Conservation (phyloP, 2,113 vertebrate species). For the Hippocampus mohnikei region DNA sequence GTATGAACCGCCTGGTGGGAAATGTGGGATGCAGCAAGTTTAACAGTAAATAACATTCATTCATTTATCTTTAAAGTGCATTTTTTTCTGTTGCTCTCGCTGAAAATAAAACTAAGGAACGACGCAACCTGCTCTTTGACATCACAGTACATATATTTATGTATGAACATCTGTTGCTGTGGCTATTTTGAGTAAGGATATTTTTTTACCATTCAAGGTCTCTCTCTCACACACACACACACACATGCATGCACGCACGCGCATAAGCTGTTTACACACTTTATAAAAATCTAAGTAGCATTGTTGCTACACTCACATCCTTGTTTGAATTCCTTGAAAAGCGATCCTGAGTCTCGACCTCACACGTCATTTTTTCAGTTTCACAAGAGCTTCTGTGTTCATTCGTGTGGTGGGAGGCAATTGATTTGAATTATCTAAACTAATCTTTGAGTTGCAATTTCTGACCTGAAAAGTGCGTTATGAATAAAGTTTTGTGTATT, state of each 20-base stretch:
- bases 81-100: neutral
- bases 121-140: constrained; percentile 42
- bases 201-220: constrained; percentile 50
- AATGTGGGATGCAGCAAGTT: neutral
- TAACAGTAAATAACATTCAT: neutral
- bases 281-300: constrained; percentile 23
- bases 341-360: constrained; percentile 20
- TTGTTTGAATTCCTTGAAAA: constrained; percentile 14
- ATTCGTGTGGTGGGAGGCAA: too few relatives aligned
- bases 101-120: constrained; percentile 10
- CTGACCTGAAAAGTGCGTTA: too few relatives aligned
- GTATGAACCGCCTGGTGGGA: neutral
- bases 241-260: neutral
- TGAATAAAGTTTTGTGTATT: too few relatives aligned
- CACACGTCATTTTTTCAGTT: neutral
- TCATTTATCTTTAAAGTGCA: neutral
- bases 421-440: too few relatives aligned
- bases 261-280: neutral
- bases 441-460: too few relatives aligned
- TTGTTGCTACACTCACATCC: neutral
- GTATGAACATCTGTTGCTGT: constrained; percentile 66
- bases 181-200: constrained; percentile 40
- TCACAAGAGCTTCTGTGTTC: too few relatives aligned
- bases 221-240: constrained; percentile 11
- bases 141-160: constrained; percentile 58